Base-by-base conservation (phyloP, 1,140 invertebrate species). In the Brachionus calyciflorus region DNA sequence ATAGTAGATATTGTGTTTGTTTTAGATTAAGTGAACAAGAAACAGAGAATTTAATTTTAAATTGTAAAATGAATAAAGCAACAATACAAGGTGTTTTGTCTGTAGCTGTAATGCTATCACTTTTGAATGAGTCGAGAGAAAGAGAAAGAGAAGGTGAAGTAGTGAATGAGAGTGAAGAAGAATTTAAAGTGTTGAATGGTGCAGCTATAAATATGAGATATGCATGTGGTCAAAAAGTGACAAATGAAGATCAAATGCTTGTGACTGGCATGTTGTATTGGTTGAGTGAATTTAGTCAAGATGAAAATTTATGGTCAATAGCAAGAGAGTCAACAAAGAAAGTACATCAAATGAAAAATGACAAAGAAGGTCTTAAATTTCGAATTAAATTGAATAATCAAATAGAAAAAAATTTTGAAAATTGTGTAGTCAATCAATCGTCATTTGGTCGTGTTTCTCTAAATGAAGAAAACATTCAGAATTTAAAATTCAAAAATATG, bases 271-370 rank as follows among this genome's bases (percentile, higher is more conserved):
- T 55, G 53, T 12, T 55, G 4, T 55, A 55, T 55, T 55, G 53
- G 53, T 55, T 28, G 5, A 28, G 53, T n/a, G 53, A 55, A 14
- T 55, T 55, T 28, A 21, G 33, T 12, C 10, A 55, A 21, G 53
- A 28, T 12, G 53, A 55, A 2, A 55, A 55, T 55, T 55, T 55
- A 28, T 55, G 53, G 53, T 30, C 53, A 21, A 55, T 55, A n/a
- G 53, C 53, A 2, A 55, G 53, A 12, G 24, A 55, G 17, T 24
- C 24, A 6, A 55, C 10, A 6, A 55, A 33, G 33, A 55, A 55
- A 55, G 53, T 55, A 14, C 53, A 55, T 28, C 10, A 55, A 55
- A 55, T 55, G 53, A 55, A 55, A 55, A 55, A 55, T 28, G 33
- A 55, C 33, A 28, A 1, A 28, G 53, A 55, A 5, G 53, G 53